Evolutionary conservation across 2,888 invertebrate genomes (phyloP), one percentile per base, ranked within the genome.

Genomic region (Drosophila hawaiiensis): DNA sequence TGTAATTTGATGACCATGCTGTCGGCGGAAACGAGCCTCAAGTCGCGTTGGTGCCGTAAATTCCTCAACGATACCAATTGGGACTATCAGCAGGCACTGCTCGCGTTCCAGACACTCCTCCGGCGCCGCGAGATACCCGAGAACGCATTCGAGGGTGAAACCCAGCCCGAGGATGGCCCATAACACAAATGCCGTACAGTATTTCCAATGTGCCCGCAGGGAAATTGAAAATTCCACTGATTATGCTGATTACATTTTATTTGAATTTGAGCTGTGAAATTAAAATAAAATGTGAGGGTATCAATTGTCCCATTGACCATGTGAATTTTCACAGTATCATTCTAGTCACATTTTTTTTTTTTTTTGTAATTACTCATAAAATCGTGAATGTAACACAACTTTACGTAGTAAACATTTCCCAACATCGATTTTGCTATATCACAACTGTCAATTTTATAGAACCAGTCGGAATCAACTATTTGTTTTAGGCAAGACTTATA

Each of bases 201-300:
- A 60, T 60, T 53, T 47, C 59, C 78, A 65, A 80, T 67, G 70
- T 37, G 70, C 41, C 74, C 71, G 52, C 70, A 39, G 73, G 83
- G 73, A 79, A 81, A 81, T 76, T 73, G 80, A 83, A 78, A 82
- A 83, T 82, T 78, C 80, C 72, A 64, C 78, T 84, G 89, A 86
- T 89, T 89, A 86, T 76, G 82, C 79, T 89, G 84, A 89, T 89
- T 86, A 89, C 76, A 80, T 72, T 83, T 82, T 80, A 71, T 80
- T 79, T 86, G 73, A 86, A 76, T 77, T 83, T 77, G 3, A 58
- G 29, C 29, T 58, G 39, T 56, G 28, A 56, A n/a, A n/a, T 52
- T 12, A 16, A 31, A n/a, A n/a, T 52, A 12, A 22, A 31, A 35
- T 31, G 61, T 39, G 1, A 78, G 77, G 33, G 78, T 65, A 71